Evolutionary conservation across 2,797 vertebrate species (phyloP), one percentile per base, ranked within the genome.

Genomic region (Atherinosoma microstoma): DNA sequence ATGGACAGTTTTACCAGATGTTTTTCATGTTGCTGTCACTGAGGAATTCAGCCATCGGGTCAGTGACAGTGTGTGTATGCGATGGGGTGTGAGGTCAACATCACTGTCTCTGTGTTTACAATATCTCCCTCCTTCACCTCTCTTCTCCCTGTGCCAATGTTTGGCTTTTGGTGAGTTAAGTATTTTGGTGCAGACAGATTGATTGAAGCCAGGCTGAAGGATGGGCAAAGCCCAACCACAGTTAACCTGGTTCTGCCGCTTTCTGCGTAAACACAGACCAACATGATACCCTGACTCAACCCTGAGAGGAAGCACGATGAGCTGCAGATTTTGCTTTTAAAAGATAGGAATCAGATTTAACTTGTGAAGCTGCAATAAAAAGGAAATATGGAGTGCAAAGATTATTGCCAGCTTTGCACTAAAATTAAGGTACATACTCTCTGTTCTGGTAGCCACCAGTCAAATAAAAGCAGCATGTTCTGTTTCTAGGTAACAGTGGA

Each of bases 401-500:
- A 56, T 59, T 45, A 76, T 76, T 64, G 54, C 13, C 56, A 63
- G 68, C 66, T 70, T 80, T 64, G 49, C 72, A 27, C 82, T 70
- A 70, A 84, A 80, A 73, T 22, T 60, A 60, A 16, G 61, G 30
- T 54, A 38, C 30, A 64, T 68, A 69, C 54, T 68, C n/a, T 79
- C 27, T 69, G 27, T 54, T 58, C 74, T 71, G 78, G 80, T 67
- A 83, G 64, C 73, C 56, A 61, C 38, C 70, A 64, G 66, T 88
- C 75, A 79, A 89, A 91, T 80, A 73, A 88, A 87, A 85, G 76
- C 68, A 84, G 70, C 77, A 84, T 79, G 75, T 83, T 86, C 71
- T 70, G 86, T 90, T 92, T 90, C 88, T 87, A 94, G 91, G 91
- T 93, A 87, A 92, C 87, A 58, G 67, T 76, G 75, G 72, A 69